phyloP scores from a whole-genome alignment of 2,888 invertebrate genomes.

The Cephus pulcher region DNA sequence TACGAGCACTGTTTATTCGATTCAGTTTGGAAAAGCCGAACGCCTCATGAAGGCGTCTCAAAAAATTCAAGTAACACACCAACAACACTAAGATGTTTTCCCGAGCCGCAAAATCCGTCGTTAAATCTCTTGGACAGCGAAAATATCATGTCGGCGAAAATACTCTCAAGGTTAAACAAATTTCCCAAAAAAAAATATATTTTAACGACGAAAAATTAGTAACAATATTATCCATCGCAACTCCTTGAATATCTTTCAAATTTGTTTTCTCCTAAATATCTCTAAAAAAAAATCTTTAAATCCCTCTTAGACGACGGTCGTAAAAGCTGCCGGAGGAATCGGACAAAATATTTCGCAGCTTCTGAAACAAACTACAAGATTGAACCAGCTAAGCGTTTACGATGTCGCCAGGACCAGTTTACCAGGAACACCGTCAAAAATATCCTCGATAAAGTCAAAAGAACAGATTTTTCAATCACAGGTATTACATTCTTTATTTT shows the following conservation, averaged over 20 bases:
- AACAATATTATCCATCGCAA: background rate
- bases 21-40: constrained; percentile 44
- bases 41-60: constrained; percentile 40
- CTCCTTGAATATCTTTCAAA: background rate
- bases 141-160: constrained; percentile 17
- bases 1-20: constrained; percentile 28
- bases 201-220: background rate
- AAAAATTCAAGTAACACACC: constrained; percentile 46
- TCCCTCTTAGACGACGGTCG: background rate
- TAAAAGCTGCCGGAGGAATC: background rate
- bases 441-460: background rate
- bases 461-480: background rate
- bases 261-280: background rate
- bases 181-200: background rate
- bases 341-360: constrained; percentile 2
- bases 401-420: background rate
- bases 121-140: constrained; percentile 41
- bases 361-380: background rate
- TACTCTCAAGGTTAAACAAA: constrained; percentile 1
- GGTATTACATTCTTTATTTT: background rate
- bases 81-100: constrained; percentile 48
- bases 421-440: background rate
- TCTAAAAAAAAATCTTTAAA: background rate
- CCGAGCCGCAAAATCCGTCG: constrained; percentile 53
- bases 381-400: background rate